phyloP scores from a whole-genome alignment of 2,888 invertebrate genomes.

The Diarsia rubi region DNA sequence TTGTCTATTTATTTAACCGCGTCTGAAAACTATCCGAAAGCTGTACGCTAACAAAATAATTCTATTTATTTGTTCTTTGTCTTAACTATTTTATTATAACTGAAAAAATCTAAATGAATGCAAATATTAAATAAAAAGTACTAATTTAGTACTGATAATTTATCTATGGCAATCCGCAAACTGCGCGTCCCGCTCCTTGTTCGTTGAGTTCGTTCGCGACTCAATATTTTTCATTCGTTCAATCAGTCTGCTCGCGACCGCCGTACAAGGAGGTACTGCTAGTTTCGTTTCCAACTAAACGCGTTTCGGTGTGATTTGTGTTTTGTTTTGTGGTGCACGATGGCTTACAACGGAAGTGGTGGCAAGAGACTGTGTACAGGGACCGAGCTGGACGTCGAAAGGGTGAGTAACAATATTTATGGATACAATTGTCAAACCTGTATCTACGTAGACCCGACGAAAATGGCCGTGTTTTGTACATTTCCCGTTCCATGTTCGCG shows the following conservation, averaged over 20 bases:
- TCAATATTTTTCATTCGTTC: slow-evolving; percentile 76
- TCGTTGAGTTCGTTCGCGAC: slow-evolving; percentile 67
- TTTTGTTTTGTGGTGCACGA: slow-evolving; percentile 92
- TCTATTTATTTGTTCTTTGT: neutral
- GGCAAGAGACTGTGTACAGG: slow-evolving; percentile 90
- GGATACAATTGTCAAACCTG: slow-evolving; percentile 74
- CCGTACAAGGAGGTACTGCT: slow-evolving; percentile 75
- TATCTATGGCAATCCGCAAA: slow-evolving; percentile 53
- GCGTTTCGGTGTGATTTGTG: slow-evolving; percentile 90
- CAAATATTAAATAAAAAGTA: slow-evolving; percentile 9
- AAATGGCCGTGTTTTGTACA: slow-evolving; percentile 89
- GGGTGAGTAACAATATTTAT: slow-evolving; percentile 81
- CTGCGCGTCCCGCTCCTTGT: slow-evolving; percentile 68
- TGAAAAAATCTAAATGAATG: neutral
- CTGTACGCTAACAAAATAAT: neutral
- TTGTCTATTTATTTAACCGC: accelerated
- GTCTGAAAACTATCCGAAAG: neutral
- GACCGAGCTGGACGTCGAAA: slow-evolving; percentile 89
- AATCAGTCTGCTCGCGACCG: slow-evolving; percentile 86
- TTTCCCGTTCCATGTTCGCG: slow-evolving; percentile 82
- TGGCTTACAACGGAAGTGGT: slow-evolving; percentile 94
- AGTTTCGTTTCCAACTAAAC: slow-evolving; percentile 77
- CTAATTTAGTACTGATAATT: slow-evolving; percentile 38
- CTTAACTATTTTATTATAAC: neutral
- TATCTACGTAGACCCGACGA: slow-evolving; percentile 80